Conservation (phyloP, 2,113 vertebrate species). For the Amphiprion percula region DNA sequence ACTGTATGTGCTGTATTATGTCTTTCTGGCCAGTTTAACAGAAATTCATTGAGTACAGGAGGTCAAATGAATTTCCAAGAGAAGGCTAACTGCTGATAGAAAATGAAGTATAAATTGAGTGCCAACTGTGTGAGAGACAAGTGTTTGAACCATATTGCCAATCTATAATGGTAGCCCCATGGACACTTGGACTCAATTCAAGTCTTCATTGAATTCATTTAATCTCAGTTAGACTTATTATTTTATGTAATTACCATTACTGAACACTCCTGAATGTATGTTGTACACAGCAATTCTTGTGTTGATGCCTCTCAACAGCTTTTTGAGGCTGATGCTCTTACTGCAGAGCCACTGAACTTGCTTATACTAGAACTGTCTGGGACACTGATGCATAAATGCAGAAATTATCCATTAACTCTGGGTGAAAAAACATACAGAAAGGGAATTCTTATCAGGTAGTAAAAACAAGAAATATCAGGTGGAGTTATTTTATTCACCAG, state of each 20-base stretch:
- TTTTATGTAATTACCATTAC: background rate
- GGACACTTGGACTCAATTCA: background rate
- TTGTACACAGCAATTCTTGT: background rate
- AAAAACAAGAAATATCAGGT: too few relatives aligned
- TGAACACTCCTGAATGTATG: background rate
- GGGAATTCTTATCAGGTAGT: too few relatives aligned
- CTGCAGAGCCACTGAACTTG: constrained; percentile 7
- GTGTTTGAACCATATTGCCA: constrained; percentile 22
- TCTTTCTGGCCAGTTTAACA: constrained; percentile 48
- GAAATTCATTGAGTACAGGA: constrained; percentile 48
- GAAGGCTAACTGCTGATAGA: constrained; percentile 42
- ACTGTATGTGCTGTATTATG: constrained; percentile 31
- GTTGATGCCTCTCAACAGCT: background rate
- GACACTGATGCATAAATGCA: background rate
- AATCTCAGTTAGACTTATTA: background rate
- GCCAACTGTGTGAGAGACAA: constrained; percentile 1
- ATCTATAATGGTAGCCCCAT: background rate
- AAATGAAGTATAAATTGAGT: constrained; percentile 21
- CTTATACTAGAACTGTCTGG: background rate
- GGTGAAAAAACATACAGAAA: too few relatives aligned
- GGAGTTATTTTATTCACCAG: too few relatives aligned
- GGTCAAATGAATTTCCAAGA: constrained; percentile 56
- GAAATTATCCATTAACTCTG: too few relatives aligned
- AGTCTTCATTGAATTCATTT: constrained; percentile 11
- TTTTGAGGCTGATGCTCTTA: background rate